Conservation (phyloP, 37 sponge, comb jelly and placozoan genomes). For the Chondrilla cf. caribensis region DNA sequence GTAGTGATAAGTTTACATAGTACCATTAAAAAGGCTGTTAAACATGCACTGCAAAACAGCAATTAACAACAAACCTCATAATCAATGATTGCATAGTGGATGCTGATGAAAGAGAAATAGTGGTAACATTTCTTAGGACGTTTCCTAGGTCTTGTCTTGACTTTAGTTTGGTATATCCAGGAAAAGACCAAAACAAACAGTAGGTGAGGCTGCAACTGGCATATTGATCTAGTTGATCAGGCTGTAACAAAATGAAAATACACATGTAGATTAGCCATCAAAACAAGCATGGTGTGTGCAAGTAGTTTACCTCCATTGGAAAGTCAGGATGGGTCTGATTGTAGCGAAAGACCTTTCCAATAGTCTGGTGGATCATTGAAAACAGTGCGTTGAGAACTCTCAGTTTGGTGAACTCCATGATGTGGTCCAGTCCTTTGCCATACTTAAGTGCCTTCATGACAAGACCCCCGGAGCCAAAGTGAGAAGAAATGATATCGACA, state of each 20-base stretch:
- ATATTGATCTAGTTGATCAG: constrained; percentile 83
- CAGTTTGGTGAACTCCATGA: constrained; percentile 97
- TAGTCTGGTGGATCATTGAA: constrained; percentile 91
- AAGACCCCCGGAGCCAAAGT: constrained; percentile 82
- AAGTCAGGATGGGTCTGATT: constrained; percentile 96
- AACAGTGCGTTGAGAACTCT: constrained; percentile 89
- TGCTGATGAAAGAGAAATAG: constrained; percentile 87
- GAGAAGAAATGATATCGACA: constrained; percentile 73
- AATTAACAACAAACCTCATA: constrained; percentile 61
- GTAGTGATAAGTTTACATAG: no score
- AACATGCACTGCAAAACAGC: not conserved
- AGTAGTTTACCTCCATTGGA: constrained; percentile 68
- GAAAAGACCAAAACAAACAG: constrained; percentile 87
- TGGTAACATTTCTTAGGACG: constrained; percentile 85
- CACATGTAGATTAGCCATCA: no score
- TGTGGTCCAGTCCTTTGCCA: constrained; percentile 79
- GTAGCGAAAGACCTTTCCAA: constrained; percentile 81
- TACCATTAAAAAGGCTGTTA: no score
- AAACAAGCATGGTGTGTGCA: no score
- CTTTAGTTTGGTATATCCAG: constrained; percentile 86
- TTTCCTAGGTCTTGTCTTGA: constrained; percentile 79
- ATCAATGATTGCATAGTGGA: constrained; percentile 75
- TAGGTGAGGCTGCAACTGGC: constrained; percentile 82
- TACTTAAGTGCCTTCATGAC: constrained; percentile 72
- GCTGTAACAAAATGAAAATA: constrained; percentile 15